A percentile compares a stretch with the other conserved stretches of the same genome.
These are phyloP conservation scores for Megamerina dolium DNA, from an alignment of 2,888 invertebrate genomes.

Conservation along the genomic window DNA sequence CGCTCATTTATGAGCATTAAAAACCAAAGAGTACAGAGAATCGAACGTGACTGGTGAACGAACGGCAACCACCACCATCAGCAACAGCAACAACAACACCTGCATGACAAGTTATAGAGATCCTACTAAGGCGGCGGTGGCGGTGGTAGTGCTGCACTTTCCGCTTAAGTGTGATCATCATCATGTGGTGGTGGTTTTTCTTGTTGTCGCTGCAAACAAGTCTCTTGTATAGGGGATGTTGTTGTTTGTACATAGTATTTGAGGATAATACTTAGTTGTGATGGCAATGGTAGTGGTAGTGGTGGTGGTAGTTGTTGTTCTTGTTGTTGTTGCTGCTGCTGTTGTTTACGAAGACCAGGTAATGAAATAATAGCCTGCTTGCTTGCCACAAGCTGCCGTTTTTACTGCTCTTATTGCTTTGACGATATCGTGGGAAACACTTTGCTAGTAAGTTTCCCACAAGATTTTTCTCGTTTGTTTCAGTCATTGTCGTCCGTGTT, in stretches of 20 bases:
- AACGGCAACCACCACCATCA: not conserved
- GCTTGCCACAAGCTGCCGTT: conserved; percentile 26
- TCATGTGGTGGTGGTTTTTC: conserved; percentile 24
- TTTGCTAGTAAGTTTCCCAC: conserved; percentile 50
- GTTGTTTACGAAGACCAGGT: conserved; percentile 36
- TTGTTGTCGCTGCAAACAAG: conserved; percentile 34
- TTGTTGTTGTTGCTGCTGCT: conserved; percentile 1
- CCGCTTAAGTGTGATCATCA: conserved; percentile 7
- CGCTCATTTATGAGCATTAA: no score
- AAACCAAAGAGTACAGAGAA: no score
- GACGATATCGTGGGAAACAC: conserved; percentile 50
- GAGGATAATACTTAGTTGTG: no score
- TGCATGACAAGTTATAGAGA: conserved; percentile 20
- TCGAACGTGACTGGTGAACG: conserved; percentile 7
- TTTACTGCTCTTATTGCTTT: conserved; percentile 21
- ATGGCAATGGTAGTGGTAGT: not conserved
- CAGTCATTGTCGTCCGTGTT: conserved; percentile 30
- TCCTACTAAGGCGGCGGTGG: conserved; percentile 1
- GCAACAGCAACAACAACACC: conserved; percentile 25
- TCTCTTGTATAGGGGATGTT: conserved; percentile 8
- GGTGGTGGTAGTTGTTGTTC: conserved; percentile 4
- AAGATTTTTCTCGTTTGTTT: conserved; percentile 41
- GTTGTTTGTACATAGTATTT: no score
- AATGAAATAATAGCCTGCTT: conserved; percentile 25
- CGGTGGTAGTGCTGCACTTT: conserved; percentile 10